phyloP scores from a whole-genome alignment of 2,113 vertebrate genomes.

The Orthonyx spaldingii region DNA sequence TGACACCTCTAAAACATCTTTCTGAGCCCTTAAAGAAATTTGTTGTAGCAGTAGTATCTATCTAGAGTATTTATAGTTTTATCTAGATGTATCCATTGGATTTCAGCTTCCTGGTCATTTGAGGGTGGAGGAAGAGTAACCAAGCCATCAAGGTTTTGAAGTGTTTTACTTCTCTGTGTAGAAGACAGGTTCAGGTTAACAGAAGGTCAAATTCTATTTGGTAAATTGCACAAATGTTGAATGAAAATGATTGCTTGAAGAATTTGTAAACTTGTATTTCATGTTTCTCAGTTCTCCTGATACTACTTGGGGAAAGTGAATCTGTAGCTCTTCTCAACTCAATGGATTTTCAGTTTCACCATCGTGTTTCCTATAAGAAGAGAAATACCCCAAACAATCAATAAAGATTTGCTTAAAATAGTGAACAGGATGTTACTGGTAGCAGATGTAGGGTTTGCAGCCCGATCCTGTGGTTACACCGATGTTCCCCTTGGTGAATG shows the following conservation, averaged over 20 bases:
- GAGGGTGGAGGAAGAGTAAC: neutral
- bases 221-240: neutral
- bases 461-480: neutral
- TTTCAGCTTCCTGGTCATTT: neutral
- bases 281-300: neutral
- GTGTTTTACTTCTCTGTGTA: neutral
- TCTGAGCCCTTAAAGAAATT: neutral
- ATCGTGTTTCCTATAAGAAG: rapidly evolving
- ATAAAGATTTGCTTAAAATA: neutral
- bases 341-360: neutral
- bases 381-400: neutral
- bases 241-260: neutral
- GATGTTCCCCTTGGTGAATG: neutral
- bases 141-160: neutral
- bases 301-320: neutral
- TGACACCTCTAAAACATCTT: neutral
- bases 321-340: neutral
- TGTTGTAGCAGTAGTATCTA: neutral
- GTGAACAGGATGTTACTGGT: neutral
- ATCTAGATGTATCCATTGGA: neutral
- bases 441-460: neutral
- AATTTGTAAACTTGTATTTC: neutral
- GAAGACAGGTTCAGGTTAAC: neutral
- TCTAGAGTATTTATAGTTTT: neutral
- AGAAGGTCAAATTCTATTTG: neutral